Conservation (phyloP, 2,797 vertebrate genomes). For the Emys orbicularis region DNA sequence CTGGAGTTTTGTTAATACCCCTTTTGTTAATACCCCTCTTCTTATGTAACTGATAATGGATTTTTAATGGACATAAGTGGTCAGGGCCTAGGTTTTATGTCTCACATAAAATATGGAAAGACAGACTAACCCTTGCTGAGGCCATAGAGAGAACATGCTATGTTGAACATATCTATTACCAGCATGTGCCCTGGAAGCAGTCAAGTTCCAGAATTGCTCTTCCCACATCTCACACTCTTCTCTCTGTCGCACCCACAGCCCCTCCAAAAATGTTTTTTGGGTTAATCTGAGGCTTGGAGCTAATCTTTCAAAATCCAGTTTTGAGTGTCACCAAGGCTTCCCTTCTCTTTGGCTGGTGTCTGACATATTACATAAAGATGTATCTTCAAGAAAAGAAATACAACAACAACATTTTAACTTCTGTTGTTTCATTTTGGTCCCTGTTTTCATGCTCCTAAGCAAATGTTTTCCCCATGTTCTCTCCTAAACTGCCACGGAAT, state of each 20-base stretch:
- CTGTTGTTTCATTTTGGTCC: slow-evolving; percentile 43
- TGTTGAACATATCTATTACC: background rate
- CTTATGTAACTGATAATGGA: background rate
- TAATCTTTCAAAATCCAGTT: background rate
- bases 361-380: slow-evolving; percentile 8
- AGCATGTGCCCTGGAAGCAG: background rate
- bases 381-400: slow-evolving; percentile 25
- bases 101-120: background rate
- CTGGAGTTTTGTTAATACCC: background rate
- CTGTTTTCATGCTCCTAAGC: slow-evolving; percentile 54
- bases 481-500: slow-evolving; percentile 54
- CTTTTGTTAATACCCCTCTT: background rate
- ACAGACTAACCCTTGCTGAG: background rate
- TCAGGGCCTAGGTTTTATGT: background rate
- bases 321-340: background rate
- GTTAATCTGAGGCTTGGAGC: background rate
- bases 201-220: background rate
- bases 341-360: slow-evolving; percentile 31
- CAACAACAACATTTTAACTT: slow-evolving; percentile 30
- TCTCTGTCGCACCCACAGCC: background rate
- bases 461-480: slow-evolving; percentile 60
- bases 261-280: background rate
- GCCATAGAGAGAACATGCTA: accelerated
- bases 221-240: background rate
- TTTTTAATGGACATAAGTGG: background rate